Evolutionary conservation across 2,888 invertebrate genomes (phyloP).

Genomic region (Venustoraphidia nigricollis): DNA sequence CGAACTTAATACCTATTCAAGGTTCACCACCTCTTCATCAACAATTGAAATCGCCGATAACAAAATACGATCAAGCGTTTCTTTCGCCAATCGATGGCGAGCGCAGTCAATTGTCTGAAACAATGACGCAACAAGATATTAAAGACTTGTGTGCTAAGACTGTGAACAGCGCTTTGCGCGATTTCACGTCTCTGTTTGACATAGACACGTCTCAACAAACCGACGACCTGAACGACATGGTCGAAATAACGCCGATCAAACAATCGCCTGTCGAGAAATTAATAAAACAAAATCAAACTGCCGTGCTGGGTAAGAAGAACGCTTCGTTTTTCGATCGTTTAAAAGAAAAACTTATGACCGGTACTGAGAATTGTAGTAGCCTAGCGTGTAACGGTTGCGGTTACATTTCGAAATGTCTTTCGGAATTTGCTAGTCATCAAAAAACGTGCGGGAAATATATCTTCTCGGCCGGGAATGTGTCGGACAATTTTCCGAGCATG

Average conservation of each 20-base stretch:
- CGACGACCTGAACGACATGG: conserved; percentile 1
- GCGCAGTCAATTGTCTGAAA: too few species aligned
- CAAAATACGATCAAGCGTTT: conserved; percentile 3
- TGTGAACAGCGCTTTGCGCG: conserved; percentile 31
- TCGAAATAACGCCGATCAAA: conserved; percentile 22
- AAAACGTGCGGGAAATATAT: conserved; percentile 42
- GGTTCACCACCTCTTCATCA: conserved; percentile 22
- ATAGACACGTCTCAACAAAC: conserved; percentile 9
- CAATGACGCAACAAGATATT: conserved; percentile 28
- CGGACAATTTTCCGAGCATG: conserved; percentile 26
- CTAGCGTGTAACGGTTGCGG: conserved; percentile 55
- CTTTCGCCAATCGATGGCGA: conserved; percentile 2
- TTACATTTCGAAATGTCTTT: conserved; percentile 63
- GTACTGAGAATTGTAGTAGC: conserved; percentile 42
- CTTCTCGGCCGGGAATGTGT: conserved; percentile 19
- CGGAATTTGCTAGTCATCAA: conserved; percentile 66
- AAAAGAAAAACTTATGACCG: conserved; percentile 54
- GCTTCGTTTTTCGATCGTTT: conserved; percentile 71
- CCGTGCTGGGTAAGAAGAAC: conserved; percentile 41
- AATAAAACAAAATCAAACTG: conserved; percentile 10
- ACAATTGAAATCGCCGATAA: background rate
- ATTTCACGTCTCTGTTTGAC: conserved; percentile 34
- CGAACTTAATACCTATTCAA: conserved; percentile 59
- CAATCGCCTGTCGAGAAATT: conserved; percentile 16
- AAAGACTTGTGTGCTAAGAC: conserved; percentile 30